A percentile compares a stretch with the other conserved stretches of the same genome.
These are phyloP conservation scores for Cephalopachus bancanus DNA, from an alignment of 2,797 vertebrate species.

Conservation along the genomic window DNA sequence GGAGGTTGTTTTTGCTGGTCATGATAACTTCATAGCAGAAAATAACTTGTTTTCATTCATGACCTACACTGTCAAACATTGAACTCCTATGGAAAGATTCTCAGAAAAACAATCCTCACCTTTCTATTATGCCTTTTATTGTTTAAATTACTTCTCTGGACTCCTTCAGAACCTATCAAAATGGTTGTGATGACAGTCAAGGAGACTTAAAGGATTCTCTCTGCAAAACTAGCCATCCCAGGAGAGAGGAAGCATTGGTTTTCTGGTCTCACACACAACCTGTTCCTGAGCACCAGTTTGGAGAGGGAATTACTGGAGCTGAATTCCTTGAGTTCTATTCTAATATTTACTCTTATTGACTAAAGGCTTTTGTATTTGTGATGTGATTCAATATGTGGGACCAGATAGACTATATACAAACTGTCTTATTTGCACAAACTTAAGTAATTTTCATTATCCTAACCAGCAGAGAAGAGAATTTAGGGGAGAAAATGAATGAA, in stretches of 20 bases:
- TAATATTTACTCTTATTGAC: not conserved
- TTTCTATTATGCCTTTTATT: not conserved
- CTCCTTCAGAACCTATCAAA: slow-evolving; percentile 29
- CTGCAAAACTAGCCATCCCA: not conserved
- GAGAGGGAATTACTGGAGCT: not conserved
- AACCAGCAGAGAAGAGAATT: not conserved
- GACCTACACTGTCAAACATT: not conserved
- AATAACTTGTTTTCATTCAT: slow-evolving; percentile 25
- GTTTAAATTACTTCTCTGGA: slow-evolving; percentile 27
- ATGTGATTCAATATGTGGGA: not conserved
- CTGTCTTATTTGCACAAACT: not conserved
- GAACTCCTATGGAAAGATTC: not conserved
- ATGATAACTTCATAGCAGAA: not conserved
- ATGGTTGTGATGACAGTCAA: not conserved
- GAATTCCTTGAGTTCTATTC: not conserved
- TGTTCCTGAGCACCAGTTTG: not conserved
- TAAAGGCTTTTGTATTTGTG: not conserved
- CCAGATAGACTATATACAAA: not conserved
- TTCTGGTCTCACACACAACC: not conserved
- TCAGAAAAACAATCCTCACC: not conserved
- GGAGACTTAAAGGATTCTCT: not conserved
- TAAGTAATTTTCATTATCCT: not conserved
- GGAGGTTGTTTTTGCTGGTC: not conserved
- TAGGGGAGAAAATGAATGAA: not conserved
- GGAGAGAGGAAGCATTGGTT: not conserved